Evolutionary conservation across 2,113 vertebrate species (phyloP).

Genomic region (Tetrao urogallus): DNA sequence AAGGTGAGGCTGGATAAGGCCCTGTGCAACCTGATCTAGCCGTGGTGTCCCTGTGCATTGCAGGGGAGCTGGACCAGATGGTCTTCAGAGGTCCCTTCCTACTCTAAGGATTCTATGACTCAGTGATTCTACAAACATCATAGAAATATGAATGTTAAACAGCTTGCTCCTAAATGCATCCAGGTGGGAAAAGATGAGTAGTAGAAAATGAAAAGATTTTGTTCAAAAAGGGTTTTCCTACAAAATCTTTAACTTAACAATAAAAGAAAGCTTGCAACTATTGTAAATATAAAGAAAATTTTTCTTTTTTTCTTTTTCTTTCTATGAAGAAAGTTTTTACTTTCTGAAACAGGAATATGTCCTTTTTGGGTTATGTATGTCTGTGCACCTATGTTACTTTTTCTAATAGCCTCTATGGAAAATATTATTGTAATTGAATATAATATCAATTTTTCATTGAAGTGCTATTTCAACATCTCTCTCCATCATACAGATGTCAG

Average conservation of each 20-base stretch:
- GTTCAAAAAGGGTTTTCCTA: neutral
- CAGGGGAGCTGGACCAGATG: too few species aligned
- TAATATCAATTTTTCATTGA: neutral
- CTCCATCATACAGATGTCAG: neutral
- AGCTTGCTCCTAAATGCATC: neutral
- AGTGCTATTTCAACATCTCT: neutral
- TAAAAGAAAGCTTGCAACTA: neutral
- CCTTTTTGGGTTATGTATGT: neutral
- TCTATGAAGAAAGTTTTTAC: neutral
- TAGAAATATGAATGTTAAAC: neutral
- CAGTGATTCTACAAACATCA: too few species aligned
- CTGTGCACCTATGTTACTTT: neutral
- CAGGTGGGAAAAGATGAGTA: neutral
- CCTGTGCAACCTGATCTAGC: too few species aligned
- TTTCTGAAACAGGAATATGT: neutral
- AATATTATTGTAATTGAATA: neutral
- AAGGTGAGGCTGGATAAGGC: too few species aligned
- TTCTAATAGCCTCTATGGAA: neutral
- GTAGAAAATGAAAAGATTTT: neutral
- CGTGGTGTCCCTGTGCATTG: too few species aligned
- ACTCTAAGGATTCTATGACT: too few species aligned
- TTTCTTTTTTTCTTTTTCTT: too few species aligned
- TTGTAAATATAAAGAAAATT: neutral
- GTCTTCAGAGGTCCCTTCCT: too few species aligned
- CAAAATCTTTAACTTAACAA: neutral